phyloP scores from a whole-genome alignment of 2,113 vertebrate genomes.

The Trogon surrucura region DNA sequence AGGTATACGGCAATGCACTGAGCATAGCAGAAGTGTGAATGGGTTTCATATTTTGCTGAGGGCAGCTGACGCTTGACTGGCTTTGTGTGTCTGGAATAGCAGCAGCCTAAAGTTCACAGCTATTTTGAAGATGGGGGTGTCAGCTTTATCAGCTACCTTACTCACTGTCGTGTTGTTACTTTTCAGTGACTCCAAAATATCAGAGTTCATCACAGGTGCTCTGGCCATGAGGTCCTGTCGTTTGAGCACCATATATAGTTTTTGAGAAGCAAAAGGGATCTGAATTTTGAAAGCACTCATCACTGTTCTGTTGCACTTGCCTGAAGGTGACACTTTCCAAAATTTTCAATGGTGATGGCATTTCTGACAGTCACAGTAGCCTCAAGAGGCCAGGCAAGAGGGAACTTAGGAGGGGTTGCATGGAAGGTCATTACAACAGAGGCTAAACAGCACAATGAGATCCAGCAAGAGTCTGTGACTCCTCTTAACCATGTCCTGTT shows the following conservation, averaged over 20 bases:
- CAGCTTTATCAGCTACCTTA: not conserved
- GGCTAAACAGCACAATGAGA: not conserved
- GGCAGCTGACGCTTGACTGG: not conserved
- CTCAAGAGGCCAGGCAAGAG: not conserved
- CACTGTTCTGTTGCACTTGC: not conserved
- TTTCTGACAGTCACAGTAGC: not conserved
- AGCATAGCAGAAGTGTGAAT: not conserved
- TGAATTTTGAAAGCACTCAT: not conserved
- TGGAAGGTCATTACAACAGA: not conserved
- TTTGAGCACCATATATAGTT: not conserved
- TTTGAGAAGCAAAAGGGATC: not conserved
- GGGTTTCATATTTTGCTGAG: not conserved
- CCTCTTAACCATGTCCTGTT: not conserved
- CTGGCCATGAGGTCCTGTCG: not conserved
- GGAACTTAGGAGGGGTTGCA: rapidly evolving
- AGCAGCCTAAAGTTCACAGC: not conserved
- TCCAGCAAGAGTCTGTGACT: not conserved
- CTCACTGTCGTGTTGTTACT: not conserved
- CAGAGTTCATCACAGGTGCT: not conserved
- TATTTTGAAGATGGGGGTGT: not conserved
- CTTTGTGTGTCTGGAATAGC: not conserved
- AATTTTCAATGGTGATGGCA: not conserved
- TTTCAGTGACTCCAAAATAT: not conserved
- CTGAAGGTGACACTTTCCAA: not conserved
- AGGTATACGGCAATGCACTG: not conserved